A percentile compares a stretch with the other conserved stretches of the same genome.
Conservation (phyloP, 2,888 invertebrate genomes). For the Phasia obesa region DNA sequence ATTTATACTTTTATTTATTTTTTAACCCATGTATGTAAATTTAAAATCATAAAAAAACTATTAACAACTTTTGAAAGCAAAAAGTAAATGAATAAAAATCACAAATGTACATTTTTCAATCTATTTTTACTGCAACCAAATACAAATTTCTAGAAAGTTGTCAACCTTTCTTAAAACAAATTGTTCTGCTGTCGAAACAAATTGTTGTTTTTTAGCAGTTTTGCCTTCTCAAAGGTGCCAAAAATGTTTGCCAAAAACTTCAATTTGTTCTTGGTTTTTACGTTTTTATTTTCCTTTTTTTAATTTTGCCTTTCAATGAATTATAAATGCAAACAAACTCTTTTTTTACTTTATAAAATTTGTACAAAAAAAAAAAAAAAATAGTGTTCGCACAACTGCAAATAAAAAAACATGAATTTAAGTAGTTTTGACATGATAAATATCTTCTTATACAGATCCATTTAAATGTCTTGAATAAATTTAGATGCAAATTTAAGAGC, state of each 20-base stretch:
- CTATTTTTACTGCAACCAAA: slow-evolving; percentile 4
- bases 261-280: not conserved
- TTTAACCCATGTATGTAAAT: no score
- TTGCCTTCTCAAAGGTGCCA: slow-evolving; percentile 24
- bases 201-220: not conserved
- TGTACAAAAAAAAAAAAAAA: not conserved
- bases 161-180: not conserved
- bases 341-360: not conserved
- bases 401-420: not conserved
- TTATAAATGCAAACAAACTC: slow-evolving; percentile 6
- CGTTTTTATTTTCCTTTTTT: not conserved
- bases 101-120: slow-evolving; percentile 35
- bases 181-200: not conserved
- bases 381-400: slow-evolving; percentile 18
- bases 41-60: no score
- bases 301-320: slow-evolving; percentile 15
- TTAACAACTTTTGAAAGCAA: no score
- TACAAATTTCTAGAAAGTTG: not conserved
- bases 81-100: not conserved
- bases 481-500: slow-evolving; percentile 7
- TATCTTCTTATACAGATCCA: slow-evolving; percentile 11
- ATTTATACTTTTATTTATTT: no score
- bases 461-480: slow-evolving; percentile 18
- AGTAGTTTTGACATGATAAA: slow-evolving; percentile 28
- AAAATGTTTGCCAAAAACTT: slow-evolving; percentile 48